Conservation (phyloP, 2,797 vertebrate species). For the Melanotaenia pygmaea region DNA sequence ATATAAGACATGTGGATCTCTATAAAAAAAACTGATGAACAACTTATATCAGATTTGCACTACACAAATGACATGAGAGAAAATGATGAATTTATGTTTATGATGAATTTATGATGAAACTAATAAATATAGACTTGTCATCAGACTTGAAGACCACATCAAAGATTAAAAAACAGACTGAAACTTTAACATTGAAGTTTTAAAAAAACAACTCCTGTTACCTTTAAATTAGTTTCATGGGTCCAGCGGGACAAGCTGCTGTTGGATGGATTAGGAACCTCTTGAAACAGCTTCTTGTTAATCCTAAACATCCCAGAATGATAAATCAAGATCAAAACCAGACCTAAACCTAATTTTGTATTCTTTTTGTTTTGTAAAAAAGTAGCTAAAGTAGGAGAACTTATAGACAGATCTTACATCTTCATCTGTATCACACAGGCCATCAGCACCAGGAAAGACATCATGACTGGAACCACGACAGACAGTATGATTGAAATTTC, state of each 20-base stretch:
- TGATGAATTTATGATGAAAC: not conserved
- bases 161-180: not conserved
- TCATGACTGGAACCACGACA: slow-evolving; percentile 20
- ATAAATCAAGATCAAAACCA: not conserved
- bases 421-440: slow-evolving; percentile 35
- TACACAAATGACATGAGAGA: too few relatives aligned
- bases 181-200: not conserved
- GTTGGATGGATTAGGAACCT: slow-evolving; percentile 69
- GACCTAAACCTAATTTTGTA: not conserved
- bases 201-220: slow-evolving; percentile 28
- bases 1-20: not conserved
- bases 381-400: not conserved
- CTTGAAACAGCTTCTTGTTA: slow-evolving; percentile 53
- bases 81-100: too few relatives aligned
- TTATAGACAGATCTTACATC: slow-evolving; percentile 37
- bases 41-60: too few relatives aligned
- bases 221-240: slow-evolving; percentile 49
- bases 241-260: slow-evolving; percentile 73
- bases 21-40: not conserved
- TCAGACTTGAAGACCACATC: too few relatives aligned
- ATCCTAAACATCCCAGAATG: slow-evolving; percentile 44
- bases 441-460: slow-evolving; percentile 44
- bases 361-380: not conserved
- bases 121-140: not conserved
- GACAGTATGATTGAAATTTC: slow-evolving; percentile 14